Percentiles rank a stretch among this genome's conserved stretches.
Conservation (phyloP, 64 coral and sea anemone species). For the Porites australiensis region DNA sequence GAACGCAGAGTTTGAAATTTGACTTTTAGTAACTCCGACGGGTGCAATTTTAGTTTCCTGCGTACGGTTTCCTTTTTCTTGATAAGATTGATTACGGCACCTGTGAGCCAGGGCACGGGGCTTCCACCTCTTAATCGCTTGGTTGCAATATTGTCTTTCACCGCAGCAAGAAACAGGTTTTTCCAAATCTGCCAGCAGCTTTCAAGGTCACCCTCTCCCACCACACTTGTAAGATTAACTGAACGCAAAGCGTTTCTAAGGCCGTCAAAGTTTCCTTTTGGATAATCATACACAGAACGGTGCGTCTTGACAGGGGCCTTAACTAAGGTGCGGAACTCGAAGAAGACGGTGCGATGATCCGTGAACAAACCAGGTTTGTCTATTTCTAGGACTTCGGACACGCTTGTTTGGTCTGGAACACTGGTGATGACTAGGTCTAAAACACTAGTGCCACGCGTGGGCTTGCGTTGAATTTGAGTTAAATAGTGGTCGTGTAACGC, state of each 20-base stretch:
- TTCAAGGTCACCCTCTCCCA: slow-evolving; percentile 18
- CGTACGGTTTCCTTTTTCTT: too few relatives aligned
- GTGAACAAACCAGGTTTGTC: slow-evolving; percentile 52
- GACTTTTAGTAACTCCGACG: too few relatives aligned
- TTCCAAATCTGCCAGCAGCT: slow-evolving; percentile 49
- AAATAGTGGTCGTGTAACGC: slow-evolving; percentile 22
- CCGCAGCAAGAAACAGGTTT: slow-evolving; percentile 29
- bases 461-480: not conserved
- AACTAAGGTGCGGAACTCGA: slow-evolving; percentile 33
- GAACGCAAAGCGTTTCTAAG: slow-evolving; percentile 14
- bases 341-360: slow-evolving; percentile 53
- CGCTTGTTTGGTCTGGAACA: slow-evolving; percentile 18
- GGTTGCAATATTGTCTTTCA: slow-evolving; percentile 47
- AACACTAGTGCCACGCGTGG: slow-evolving; percentile 5
- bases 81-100: too few relatives aligned
- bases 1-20: too few relatives aligned
- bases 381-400: slow-evolving; percentile 17
- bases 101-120: slow-evolving; percentile 47
- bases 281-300: slow-evolving; percentile 56
- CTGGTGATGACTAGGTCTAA: slow-evolving; percentile 20
- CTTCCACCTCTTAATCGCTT: slow-evolving; percentile 44
- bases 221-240: slow-evolving; percentile 11
- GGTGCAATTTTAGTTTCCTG: too few relatives aligned
- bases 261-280: slow-evolving; percentile 48
- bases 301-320: slow-evolving; percentile 40